A percentile compares a stretch with the other conserved stretches of the same genome.
These are phyloP conservation scores for Subanguina moxae DNA, from an alignment of 1,140 invertebrate species.

Conservation along the genomic window DNA sequence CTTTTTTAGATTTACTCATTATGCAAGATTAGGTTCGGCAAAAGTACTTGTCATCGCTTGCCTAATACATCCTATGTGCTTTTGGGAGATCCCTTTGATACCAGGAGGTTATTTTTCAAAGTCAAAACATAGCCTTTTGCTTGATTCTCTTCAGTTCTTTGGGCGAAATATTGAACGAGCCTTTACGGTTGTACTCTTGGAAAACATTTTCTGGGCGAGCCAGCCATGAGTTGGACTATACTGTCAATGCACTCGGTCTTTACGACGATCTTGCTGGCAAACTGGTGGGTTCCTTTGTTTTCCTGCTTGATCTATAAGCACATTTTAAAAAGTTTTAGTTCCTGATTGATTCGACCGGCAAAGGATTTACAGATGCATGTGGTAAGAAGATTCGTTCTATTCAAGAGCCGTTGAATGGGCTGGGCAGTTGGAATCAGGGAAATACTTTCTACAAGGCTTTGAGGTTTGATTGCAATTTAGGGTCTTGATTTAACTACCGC, in stretches of 20 bases:
- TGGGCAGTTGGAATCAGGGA: constrained; percentile 4
- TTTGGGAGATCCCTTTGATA: background rate
- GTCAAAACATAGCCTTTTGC: background rate
- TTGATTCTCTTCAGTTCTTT: background rate
- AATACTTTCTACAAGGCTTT: constrained; percentile 14
- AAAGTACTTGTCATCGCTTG: background rate
- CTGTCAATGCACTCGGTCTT: background rate
- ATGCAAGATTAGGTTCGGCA: background rate
- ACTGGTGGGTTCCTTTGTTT: background rate
- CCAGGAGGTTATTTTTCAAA: constrained; percentile 3
- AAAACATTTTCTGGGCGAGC: background rate
- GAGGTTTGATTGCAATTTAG: too few species aligned
- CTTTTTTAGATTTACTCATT: background rate
- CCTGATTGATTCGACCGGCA: background rate
- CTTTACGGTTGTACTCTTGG: background rate
- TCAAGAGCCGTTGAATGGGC: background rate
- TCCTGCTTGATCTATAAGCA: background rate
- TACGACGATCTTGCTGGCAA: background rate
- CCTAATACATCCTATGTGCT: background rate
- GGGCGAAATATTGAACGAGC: background rate
- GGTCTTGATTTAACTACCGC: too few species aligned
- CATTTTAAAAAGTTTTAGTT: background rate
- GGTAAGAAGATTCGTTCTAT: background rate
- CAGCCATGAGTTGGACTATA: background rate
- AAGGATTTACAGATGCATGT: background rate